Base-by-base conservation (phyloP, 1,140 invertebrate species). In the Drosophila hydei region DNA sequence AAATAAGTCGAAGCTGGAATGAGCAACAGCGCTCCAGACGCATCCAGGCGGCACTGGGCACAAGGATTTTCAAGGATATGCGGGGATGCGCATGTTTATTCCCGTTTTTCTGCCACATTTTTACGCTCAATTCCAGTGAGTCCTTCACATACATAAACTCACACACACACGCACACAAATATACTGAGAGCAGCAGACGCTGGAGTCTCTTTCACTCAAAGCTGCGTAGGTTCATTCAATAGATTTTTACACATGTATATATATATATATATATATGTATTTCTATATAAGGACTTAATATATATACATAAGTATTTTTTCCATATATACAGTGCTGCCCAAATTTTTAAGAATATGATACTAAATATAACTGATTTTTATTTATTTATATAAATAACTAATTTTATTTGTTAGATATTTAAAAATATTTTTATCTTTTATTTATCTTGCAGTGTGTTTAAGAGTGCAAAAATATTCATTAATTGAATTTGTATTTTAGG, bases 81-180 rank as follows among this genome's bases (percentile, higher is more conserved):
- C 83, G 63, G 75, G 83, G 83, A 87, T 87, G 83, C 83, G 83
- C 83, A 87, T 87, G 83, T 88, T 87, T 87, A 80, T 87, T 87
- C 78, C 83, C 83, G 83, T 76, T 87, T 73, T 74, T 54, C 61
- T 59, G 47, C 21, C 55, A 60, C 60, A 63, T 77, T 72, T 85
- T 72, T 76, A 59, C 71, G 69, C 84, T 88, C 83, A 88, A 79
- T 79, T 89, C 83, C 84, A 89, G 83, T 52, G 52, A 63, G 64
- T 45, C 38, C 54, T 11, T 25, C 38, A 16, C 8, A 50, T n/a
- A 50, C 48, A 18, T 14, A 51, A 3, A 30, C 48, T 30, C 48
- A 18, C 5, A 50, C 48, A 16, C 23, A 27, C 45, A 48, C 19
- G 7, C 45, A 25, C 12, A 14, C 2, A 19, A 12, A 47, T 16